These are phyloP conservation scores for Malacosoma neustria DNA, from an alignment of 2,888 invertebrate species.

Conservation along the genomic window DNA sequence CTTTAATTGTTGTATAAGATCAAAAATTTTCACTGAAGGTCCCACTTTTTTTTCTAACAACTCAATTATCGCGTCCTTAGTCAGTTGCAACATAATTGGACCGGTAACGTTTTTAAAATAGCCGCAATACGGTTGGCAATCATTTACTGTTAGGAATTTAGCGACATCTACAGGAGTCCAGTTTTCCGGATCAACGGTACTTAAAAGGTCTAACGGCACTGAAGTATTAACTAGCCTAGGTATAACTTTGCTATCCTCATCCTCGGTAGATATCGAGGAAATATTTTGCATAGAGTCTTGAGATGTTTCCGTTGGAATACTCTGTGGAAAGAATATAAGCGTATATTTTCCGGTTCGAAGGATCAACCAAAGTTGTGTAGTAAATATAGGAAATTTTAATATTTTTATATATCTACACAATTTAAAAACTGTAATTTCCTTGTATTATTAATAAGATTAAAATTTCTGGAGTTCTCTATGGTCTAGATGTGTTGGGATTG, in stretches of 20 bases:
- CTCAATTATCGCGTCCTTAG: constrained; percentile 93
- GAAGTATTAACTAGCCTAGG: constrained; percentile 77
- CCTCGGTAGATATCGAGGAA: constrained; percentile 23
- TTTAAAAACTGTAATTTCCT: too few species aligned
- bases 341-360: too few species aligned
- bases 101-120: constrained; percentile 85
- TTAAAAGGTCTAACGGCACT: constrained; percentile 66
- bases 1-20: constrained; percentile 93
- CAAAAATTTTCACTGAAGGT: constrained; percentile 93
- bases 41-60: constrained; percentile 95
- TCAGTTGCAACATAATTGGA: constrained; percentile 83
- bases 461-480: too few species aligned
- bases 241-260: constrained; percentile 75
- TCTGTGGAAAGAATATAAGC: not conserved
- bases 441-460: too few species aligned
- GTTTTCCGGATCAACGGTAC: constrained; percentile 58
- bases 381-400: too few species aligned
- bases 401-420: too few species aligned
- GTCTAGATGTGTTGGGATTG: too few species aligned
- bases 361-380: too few species aligned
- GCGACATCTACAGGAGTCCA: constrained; percentile 92
- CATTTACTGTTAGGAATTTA: constrained; percentile 92
- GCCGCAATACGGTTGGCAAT: constrained; percentile 83
- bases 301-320: constrained; percentile 21
- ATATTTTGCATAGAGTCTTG: constrained; percentile 38